Percentiles rank a stretch among this genome's conserved stretches.
phyloP scores from a whole-genome alignment of 2,888 invertebrate genomes.

The Bhutanitis thaidina region DNA sequence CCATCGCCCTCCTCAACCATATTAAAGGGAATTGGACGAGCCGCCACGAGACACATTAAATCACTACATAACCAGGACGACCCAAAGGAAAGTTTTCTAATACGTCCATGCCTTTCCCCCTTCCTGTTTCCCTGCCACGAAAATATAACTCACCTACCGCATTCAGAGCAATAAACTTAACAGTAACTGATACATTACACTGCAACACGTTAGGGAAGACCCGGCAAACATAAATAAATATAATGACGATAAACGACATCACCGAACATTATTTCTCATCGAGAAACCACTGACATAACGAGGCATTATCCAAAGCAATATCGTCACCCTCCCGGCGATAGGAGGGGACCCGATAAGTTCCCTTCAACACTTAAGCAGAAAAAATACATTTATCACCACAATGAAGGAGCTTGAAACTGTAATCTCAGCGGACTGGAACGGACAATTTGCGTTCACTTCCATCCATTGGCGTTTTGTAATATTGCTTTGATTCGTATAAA shows the following conservation, averaged over 20 bases:
- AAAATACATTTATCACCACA: conserved; percentile 14
- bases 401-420: neutral
- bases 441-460: neutral
- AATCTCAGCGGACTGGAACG: neutral
- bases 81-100: too few relatives aligned
- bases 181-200: neutral
- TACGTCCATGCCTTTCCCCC: too few relatives aligned
- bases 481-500: conserved; percentile 2
- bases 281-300: conserved; percentile 5
- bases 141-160: conserved; percentile 12
- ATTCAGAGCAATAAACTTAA: conserved; percentile 4
- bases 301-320: conserved; percentile 3
- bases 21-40: too few relatives aligned
- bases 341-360: neutral
- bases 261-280: conserved; percentile 5
- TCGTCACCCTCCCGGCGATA: conserved; percentile 3
- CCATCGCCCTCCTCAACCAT: too few relatives aligned
- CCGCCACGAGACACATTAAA: too few relatives aligned
- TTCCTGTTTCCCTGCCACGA: neutral
- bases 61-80: too few relatives aligned
- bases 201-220: neutral
- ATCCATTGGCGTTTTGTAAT: conserved; percentile 7
- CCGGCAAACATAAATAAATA: neutral
- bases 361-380: conserved; percentile 6
- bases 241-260: conserved; percentile 13